phyloP scores from a whole-genome alignment of 2,113 vertebrate genomes.

The Microcebus lehilahytsara region DNA sequence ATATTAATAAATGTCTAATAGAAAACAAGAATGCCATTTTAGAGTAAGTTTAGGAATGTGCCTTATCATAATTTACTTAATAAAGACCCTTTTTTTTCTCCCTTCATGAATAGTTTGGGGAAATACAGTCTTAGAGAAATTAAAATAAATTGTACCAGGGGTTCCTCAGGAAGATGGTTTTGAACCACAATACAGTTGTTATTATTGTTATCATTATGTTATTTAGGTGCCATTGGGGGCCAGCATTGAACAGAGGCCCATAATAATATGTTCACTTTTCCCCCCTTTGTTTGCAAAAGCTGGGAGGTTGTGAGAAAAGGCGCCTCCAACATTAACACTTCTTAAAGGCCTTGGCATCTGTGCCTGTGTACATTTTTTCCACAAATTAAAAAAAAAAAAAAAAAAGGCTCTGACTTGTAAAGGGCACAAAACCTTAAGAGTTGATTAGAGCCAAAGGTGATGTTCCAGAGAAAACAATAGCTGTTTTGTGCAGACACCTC shows the following conservation, averaged over 20 bases:
- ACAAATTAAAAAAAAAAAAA: background rate
- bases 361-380: background rate
- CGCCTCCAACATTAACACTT: slow-evolving; percentile 29
- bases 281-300: slow-evolving; percentile 56
- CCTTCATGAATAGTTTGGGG: background rate
- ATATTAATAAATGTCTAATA: background rate
- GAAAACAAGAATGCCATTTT: background rate
- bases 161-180: background rate
- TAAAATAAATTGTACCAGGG: background rate
- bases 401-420: slow-evolving; percentile 49
- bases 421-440: slow-evolving; percentile 55
- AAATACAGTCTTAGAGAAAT: background rate
- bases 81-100: background rate
- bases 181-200: background rate
- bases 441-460: slow-evolving; percentile 57
- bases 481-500: slow-evolving; percentile 61
- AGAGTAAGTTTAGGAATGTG: background rate
- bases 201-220: background rate
- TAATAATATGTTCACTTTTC: slow-evolving; percentile 32
- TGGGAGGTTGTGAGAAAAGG: slow-evolving; percentile 54
- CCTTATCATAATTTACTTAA: background rate
- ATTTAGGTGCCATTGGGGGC: background rate
- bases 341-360: slow-evolving; percentile 56
- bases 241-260: background rate
- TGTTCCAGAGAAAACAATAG: slow-evolving; percentile 68